Evolutionary conservation across 2,888 invertebrate genomes (phyloP).

Genomic region (Tortricodes alternella): DNA sequence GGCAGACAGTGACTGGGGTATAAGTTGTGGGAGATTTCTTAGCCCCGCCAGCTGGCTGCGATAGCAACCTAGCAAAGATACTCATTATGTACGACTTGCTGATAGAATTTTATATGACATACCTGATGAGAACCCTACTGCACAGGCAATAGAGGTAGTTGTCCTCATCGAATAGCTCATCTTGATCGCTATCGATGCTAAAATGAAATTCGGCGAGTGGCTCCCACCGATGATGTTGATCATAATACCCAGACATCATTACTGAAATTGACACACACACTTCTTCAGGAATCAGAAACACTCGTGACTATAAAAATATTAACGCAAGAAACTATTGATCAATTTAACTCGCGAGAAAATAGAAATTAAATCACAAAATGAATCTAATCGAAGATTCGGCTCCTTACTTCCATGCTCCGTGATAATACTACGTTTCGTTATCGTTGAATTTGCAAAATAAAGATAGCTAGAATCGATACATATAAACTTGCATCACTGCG

Average conservation of each 20-base stretch:
- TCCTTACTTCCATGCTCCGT: background rate
- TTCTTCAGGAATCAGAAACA: background rate
- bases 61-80: too few species aligned
- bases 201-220: conserved; percentile 86
- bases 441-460: background rate
- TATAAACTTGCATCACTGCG: background rate
- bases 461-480: background rate
- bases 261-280: conserved; percentile 36
- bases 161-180: conserved; percentile 60
- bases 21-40: too few species aligned
- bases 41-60: too few species aligned
- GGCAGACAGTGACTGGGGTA: too few species aligned
- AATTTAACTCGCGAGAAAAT: background rate
- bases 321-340: background rate
- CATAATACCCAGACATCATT: conserved; percentile 71
- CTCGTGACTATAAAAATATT: background rate
- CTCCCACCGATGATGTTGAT: conserved; percentile 83
- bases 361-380: background rate
- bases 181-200: conserved; percentile 60
- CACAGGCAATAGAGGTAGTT: conserved; percentile 86
- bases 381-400: background rate
- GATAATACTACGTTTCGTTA: background rate
- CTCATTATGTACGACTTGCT: too few species aligned
- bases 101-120: conserved; percentile 42
- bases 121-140: conserved; percentile 87